Evolutionary conservation across 2,113 vertebrate species (phyloP), one percentile per base, ranked within the genome.

Genomic region (Penelope pileata): DNA sequence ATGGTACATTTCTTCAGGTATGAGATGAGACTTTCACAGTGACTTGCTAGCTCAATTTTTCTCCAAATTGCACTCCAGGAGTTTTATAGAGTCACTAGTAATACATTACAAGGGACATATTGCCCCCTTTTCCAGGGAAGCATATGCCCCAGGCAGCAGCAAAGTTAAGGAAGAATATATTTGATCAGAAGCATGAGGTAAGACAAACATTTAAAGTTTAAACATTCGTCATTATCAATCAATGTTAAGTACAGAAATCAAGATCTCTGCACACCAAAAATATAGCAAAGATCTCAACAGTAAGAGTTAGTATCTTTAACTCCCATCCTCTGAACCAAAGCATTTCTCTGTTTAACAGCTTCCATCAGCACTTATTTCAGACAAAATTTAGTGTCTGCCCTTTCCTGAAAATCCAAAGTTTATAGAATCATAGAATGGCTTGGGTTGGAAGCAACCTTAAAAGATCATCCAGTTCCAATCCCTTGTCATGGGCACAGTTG

Each of bases 321-420:
- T 66, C 7, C 17, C 16, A 5, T 32, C 56, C 23, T 43, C 26
- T 68, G 40, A 72, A 76, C 10, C 22, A 88, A 59, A 1, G 7
- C 12, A 26, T 12, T 75, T 79, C 19, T 18, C 43, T 40, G 14
- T 40, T 84, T 7, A 58, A 1, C 10, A 50, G 7, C 2, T 67
- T 23, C 10, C 3, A 7, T 24, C 0, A 0, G 16, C 22, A 18
- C 22, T 56, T 67, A 11, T 16, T 40, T 42, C 22, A 17, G 30
- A 30, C 51, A 48, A 12, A 29, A 22, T 21, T 48, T 24, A 59
- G 12, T 29, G 10, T 34, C 43, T 58, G 14, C 4, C 2, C 9
- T 62, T 68, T 43, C 36, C 29, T 58, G 53, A 38, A 86, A 77
- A n/a, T 16, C n/a, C n/a, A n/a, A n/a, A n/a, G n/a, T n/a, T n/a